Percentiles rank a stretch among this genome's conserved stretches.
Evolutionary conservation across 2,888 invertebrate genomes (phyloP).

Genomic region (Tetranychus truncatus): DNA sequence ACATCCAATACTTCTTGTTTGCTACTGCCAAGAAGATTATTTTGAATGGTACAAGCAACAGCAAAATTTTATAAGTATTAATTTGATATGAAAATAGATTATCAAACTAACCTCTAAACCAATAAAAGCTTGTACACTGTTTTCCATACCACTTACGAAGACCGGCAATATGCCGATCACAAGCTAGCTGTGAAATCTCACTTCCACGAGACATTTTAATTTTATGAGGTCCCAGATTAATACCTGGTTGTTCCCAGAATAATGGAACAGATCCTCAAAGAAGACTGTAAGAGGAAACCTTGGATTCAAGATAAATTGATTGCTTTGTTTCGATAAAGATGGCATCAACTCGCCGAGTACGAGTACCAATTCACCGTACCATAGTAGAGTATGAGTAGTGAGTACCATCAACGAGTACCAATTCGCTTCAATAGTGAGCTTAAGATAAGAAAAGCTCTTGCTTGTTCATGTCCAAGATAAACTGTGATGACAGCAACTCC

Average conservation of each 20-base stretch:
- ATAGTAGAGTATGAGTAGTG: no score
- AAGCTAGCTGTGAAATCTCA: constrained; percentile 80
- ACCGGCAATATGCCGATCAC: constrained; percentile 68
- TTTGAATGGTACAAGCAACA: constrained; percentile 92
- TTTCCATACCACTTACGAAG: constrained; percentile 76
- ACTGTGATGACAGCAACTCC: constrained; percentile 91
- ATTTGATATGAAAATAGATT: not conserved
- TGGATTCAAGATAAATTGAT: constrained; percentile 74
- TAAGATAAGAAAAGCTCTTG: constrained; percentile 82
- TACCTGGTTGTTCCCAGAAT: constrained; percentile 98
- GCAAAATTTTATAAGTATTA: constrained; percentile 34
- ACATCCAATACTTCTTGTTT: constrained; percentile 94
- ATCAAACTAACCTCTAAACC: constrained; percentile 52
- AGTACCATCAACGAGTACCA: constrained; percentile 87
- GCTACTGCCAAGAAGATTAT: constrained; percentile 78
- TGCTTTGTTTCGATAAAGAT: constrained; percentile 99
- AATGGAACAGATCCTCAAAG: constrained; percentile 90
- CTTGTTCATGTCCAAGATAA: constrained; percentile 88
- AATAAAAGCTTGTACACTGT: constrained; percentile 83
- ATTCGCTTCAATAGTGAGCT: constrained; percentile 91
- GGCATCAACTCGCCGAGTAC: constrained; percentile 95
- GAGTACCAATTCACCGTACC: no score
- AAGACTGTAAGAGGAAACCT: constrained; percentile 64
- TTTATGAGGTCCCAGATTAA: constrained; percentile 90
- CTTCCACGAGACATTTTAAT: constrained; percentile 87